Evolutionary conservation across 2,888 invertebrate species (phyloP).

Genomic region (Xanthia togata): DNA sequence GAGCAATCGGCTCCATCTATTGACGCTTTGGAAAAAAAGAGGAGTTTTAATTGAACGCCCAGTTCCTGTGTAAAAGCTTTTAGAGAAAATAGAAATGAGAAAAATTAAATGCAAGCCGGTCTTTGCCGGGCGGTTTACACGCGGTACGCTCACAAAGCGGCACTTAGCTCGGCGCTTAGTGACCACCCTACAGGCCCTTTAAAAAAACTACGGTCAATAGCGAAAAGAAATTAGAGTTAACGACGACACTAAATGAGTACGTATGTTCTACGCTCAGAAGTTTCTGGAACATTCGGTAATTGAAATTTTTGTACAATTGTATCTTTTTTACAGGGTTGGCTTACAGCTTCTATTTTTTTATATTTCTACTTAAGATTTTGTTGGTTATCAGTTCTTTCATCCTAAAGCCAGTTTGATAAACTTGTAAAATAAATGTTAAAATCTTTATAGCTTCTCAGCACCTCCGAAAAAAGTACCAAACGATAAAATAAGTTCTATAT

Average conservation of each 20-base stretch:
- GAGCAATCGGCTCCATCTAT: conserved; percentile 75
- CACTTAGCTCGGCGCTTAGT: conserved; percentile 79
- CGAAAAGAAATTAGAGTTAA: conserved; percentile 73
- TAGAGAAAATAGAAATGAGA: conserved; percentile 78
- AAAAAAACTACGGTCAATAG: conserved; percentile 72
- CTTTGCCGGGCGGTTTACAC: conserved; percentile 79
- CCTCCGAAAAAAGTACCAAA: conserved; percentile 38
- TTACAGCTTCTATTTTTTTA: conserved; percentile 30
- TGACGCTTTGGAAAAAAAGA: conserved; percentile 70
- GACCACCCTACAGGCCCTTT: conserved; percentile 73
- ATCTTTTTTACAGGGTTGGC: conserved; percentile 39
- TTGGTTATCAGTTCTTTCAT: conserved; percentile 32
- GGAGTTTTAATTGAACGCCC: conserved; percentile 81
- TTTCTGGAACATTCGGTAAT: conserved; percentile 46
- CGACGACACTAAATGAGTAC: conserved; percentile 65
- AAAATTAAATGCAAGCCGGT: conserved; percentile 76
- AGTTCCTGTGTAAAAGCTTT: conserved; percentile 82
- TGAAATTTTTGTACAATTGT: conserved; percentile 53
- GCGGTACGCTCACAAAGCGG: conserved; percentile 79
- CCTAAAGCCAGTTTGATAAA: conserved; percentile 37
- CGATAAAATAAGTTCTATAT: conserved; percentile 49
- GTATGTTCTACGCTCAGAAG: conserved; percentile 38
- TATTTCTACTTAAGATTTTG: conserved; percentile 23
- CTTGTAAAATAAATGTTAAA: conserved; percentile 42
- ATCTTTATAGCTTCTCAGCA: conserved; percentile 53